These are phyloP conservation scores for Nycticryphes semicollaris DNA, from an alignment of 2,113 vertebrate species.

Conservation along the genomic window DNA sequence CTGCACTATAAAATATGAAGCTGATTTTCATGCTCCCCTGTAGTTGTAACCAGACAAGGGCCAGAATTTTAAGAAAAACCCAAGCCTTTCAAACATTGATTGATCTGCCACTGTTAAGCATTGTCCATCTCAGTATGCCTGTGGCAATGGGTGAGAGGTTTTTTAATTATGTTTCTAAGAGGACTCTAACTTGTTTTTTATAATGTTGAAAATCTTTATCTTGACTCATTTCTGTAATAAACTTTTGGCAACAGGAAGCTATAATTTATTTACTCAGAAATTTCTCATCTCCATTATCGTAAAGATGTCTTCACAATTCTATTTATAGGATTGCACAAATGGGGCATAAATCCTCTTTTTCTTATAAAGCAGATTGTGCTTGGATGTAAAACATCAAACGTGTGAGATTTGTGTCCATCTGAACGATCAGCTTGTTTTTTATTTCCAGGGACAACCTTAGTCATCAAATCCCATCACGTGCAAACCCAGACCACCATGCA, in stretches of 20 bases:
- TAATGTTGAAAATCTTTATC: constrained; percentile 30
- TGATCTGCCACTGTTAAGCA: neutral
- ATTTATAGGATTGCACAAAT: constrained; percentile 32
- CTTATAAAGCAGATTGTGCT: constrained; percentile 26
- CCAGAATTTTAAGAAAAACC: neutral
- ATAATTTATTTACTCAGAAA: constrained; percentile 49
- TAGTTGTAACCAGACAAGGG: neutral
- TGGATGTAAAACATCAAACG: neutral
- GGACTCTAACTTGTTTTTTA: neutral
- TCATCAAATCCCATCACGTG: neutral
- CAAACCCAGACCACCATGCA: neutral
- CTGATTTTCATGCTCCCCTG: neutral
- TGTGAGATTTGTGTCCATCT: constrained; percentile 8
- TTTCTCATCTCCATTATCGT: constrained; percentile 35
- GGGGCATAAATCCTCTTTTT: constrained; percentile 12
- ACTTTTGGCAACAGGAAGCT: neutral
- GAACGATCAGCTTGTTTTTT: neutral
- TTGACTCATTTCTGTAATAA: constrained; percentile 38
- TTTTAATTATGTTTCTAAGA: constrained; percentile 3
- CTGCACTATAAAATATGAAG: neutral
- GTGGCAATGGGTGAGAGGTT: neutral
- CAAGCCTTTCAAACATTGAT: neutral
- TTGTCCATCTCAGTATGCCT: neutral
- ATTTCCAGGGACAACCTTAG: neutral
- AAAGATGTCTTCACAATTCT: constrained; percentile 37